Percentiles rank a stretch among this genome's conserved stretches.
These are phyloP conservation scores for Himalopsyche japonica DNA, from an alignment of 2,888 invertebrate genomes.

Conservation along the genomic window DNA sequence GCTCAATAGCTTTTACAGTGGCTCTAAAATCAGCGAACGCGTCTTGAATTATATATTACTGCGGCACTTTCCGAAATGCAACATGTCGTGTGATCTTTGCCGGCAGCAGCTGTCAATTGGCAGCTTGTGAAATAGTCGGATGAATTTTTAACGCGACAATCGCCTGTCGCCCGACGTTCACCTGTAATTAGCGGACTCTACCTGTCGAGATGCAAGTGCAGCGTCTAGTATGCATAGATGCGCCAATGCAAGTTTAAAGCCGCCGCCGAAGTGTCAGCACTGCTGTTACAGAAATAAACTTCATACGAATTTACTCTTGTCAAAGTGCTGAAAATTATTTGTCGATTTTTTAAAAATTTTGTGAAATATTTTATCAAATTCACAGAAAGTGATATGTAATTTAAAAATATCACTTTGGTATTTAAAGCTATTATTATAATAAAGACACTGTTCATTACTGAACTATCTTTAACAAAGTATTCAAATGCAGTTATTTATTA, in stretches of 20 bases:
- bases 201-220: conserved; percentile 3
- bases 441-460: no score
- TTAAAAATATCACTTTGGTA: no score
- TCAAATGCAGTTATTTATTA: no score
- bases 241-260: background rate
- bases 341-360: no score
- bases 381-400: no score
- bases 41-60: background rate
- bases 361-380: no score
- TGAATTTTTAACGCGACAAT: conserved; percentile 5
- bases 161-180: background rate
- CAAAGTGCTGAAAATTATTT: background rate
- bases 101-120: background rate
- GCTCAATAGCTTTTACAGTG: background rate
- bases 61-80: background rate
- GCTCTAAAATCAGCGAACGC: background rate
- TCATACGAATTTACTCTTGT: background rate
- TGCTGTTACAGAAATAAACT: background rate
- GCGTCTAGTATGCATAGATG: background rate
- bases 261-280: background rate
- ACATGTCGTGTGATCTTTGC: background rate
- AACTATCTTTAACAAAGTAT: no score
- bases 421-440: no score
- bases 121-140: background rate
- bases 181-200: conserved; percentile 9